phyloP scores from a whole-genome alignment of 1,140 invertebrate species.

The Chlorops oryzae region DNA sequence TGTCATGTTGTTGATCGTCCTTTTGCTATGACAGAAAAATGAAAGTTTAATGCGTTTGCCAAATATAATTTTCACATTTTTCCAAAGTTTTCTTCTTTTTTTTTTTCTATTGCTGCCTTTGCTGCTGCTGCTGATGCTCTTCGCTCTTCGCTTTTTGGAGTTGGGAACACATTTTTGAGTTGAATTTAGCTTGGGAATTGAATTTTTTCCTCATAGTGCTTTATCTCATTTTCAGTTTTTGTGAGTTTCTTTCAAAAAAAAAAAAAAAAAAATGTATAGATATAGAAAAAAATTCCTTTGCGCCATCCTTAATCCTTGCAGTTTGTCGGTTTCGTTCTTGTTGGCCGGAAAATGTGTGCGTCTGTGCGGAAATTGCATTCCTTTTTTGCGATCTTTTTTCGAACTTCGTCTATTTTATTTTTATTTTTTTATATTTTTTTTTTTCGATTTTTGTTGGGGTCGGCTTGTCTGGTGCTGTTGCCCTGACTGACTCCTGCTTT shows the following conservation, averaged over 20 bases:
- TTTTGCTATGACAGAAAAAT: slow-evolving; percentile 40
- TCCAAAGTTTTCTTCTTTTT: slow-evolving; percentile 8
- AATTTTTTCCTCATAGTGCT: slow-evolving; percentile 28
- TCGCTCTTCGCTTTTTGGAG: no score
- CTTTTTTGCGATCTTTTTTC: slow-evolving; percentile 10
- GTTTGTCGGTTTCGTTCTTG: slow-evolving; percentile 14
- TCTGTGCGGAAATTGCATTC: slow-evolving; percentile 47
- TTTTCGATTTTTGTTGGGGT: no score
- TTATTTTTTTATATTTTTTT: slow-evolving; percentile 3
- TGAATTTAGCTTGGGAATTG: slow-evolving; percentile 34
- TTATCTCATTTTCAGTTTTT: neutral
- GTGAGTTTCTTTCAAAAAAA: slow-evolving; percentile 11
- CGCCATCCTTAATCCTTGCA: neutral
- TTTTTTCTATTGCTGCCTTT: slow-evolving; percentile 12
- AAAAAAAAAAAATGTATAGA: no score
- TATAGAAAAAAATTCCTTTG: no score
- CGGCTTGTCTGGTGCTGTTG: no score
- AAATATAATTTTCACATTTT: slow-evolving; percentile 44
- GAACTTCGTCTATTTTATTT: slow-evolving; percentile 2
- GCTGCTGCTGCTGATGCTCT: slow-evolving; percentile 12
- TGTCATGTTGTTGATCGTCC: slow-evolving; percentile 1
- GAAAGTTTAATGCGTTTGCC: slow-evolving; percentile 47
- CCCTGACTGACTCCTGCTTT: no score
- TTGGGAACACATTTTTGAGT: no score
- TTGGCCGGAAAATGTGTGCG: slow-evolving; percentile 45